A percentile compares a stretch with the other conserved stretches of the same genome.
phyloP scores from a whole-genome alignment of 1,140 invertebrate species.

The Callitettix versicolor region DNA sequence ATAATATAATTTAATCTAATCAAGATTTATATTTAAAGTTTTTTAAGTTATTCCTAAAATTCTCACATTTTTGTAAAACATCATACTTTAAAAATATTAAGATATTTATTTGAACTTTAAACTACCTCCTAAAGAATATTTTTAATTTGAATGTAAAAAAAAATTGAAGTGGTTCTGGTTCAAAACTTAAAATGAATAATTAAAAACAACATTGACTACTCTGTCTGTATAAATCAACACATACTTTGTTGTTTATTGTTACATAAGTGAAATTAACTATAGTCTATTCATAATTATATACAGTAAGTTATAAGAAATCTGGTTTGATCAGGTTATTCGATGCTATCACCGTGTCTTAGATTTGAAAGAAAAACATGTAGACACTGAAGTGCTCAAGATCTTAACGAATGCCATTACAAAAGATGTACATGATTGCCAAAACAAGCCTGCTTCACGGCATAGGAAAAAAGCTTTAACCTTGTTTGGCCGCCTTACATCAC shows the following conservation, averaged over 20 bases:
- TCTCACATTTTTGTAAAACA: no score
- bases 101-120: no score
- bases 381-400: constrained; percentile 56
- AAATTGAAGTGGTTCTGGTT: no score
- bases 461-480: constrained; percentile 56
- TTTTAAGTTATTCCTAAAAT: no score
- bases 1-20: no score
- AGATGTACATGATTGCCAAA: not conserved
- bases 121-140: no score
- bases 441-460: constrained; percentile 20
- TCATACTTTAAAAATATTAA: no score
- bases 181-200: no score
- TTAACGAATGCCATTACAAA: constrained; percentile 3
- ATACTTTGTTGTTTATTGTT: not conserved
- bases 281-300: constrained; percentile 3
- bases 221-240: no score
- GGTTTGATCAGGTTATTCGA: constrained; percentile 50
- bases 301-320: constrained; percentile 1
- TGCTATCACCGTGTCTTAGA: constrained; percentile 77
- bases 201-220: no score
- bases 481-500: constrained; percentile 66
- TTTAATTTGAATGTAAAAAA: no score
- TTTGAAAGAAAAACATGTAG: constrained; percentile 68
- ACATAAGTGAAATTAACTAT: not conserved
- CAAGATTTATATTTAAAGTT: no score